A percentile compares a stretch with the other conserved stretches of the same genome.
These are phyloP conservation scores for Aurelia aurita complex sp. Pacific DNA, from an alignment of 30 jellyfish, hydroid and myxozoan genomes.

Conservation along the genomic window DNA sequence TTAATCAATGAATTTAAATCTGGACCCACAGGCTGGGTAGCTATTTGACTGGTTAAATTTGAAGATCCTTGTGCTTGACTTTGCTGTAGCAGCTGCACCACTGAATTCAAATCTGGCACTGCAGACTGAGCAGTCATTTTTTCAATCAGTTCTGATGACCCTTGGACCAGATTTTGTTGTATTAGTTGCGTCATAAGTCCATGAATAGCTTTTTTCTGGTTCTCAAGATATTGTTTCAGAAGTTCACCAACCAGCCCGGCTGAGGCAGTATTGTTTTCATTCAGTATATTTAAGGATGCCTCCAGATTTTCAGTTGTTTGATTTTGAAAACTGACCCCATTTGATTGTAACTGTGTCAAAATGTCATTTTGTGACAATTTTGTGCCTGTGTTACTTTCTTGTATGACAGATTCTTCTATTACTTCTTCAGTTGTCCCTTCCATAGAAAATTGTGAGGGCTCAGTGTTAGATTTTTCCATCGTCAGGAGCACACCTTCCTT, in stretches of 20 bases:
- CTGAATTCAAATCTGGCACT: background rate
- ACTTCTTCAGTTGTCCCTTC: too few relatives aligned
- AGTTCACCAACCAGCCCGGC: background rate
- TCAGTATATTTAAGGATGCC: background rate
- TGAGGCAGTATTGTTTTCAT: background rate
- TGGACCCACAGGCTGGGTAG: background rate
- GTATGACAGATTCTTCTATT: too few relatives aligned
- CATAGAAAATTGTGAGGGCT: too few relatives aligned
- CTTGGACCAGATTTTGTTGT: background rate
- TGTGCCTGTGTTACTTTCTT: too few relatives aligned
- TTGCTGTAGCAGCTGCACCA: background rate
- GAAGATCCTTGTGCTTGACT: background rate
- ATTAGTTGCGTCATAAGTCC: conserved; percentile 9
- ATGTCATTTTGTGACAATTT: background rate
- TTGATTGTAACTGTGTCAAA: background rate
- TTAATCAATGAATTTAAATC: background rate
- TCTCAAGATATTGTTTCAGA: conserved; percentile 24
- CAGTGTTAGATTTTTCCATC: background rate
- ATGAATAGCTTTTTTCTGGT: conserved; percentile 7
- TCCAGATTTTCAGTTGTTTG: background rate
- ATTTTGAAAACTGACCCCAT: background rate
- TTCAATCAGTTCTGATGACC: background rate
- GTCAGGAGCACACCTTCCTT: too few relatives aligned
- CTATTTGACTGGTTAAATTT: too few relatives aligned
- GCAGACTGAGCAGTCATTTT: background rate